Conservation (phyloP, 1,140 invertebrate species). For the Tenebrio molitor region DNA sequence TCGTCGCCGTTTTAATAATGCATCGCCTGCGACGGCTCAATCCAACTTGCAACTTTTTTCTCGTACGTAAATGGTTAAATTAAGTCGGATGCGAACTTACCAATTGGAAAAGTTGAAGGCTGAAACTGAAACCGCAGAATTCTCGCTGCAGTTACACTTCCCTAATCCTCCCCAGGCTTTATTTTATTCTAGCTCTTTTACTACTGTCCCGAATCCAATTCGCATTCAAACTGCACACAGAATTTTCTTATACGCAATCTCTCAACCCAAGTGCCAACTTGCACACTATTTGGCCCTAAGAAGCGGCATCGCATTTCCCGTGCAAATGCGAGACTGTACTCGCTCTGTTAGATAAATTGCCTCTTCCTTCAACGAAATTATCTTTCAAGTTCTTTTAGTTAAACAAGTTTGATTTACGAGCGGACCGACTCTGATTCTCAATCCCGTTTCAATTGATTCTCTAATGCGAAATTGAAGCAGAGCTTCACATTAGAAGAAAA, state of each 20-base stretch:
- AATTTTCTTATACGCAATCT: constrained; percentile 19
- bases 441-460: constrained; percentile 2
- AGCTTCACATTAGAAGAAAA: too few relatives aligned
- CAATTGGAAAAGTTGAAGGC: constrained; percentile 17
- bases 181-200: constrained; percentile 41
- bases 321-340: too few relatives aligned
- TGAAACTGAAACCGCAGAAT: constrained; percentile 11
- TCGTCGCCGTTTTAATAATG: constrained; percentile 12
- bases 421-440: constrained; percentile 3
- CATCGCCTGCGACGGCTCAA: not conserved
- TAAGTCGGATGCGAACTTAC: not conserved
- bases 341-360: constrained; percentile 24
- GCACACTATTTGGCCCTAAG: constrained; percentile 11
- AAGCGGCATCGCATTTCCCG: not conserved
- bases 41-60: not conserved
- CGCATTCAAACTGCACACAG: constrained; percentile 41
- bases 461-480: too few relatives aligned
- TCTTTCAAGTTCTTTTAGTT: constrained; percentile 17
- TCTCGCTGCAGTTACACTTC: constrained; percentile 15
- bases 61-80: not conserved
- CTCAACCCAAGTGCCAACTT: constrained; percentile 25
- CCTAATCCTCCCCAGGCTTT: constrained; percentile 26
- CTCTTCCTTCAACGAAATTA: constrained; percentile 11
- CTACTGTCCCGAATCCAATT: constrained; percentile 42
- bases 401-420: constrained; percentile 32